Evolutionary conservation across 2,888 invertebrate species (phyloP).

Genomic region (Hedychridium roseum): DNA sequence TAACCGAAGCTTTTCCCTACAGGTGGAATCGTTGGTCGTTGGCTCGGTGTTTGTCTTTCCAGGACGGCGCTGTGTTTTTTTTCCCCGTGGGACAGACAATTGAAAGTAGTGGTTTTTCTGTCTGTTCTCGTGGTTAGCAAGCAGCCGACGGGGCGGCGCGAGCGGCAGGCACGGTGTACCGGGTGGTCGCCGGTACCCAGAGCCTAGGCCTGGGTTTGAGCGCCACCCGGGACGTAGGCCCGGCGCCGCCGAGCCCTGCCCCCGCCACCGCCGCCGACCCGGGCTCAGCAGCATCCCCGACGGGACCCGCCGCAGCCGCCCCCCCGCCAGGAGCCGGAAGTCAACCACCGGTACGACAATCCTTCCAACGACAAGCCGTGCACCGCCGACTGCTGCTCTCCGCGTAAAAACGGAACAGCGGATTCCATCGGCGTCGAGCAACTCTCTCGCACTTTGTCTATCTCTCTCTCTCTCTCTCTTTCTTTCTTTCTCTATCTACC

Average conservation of each 20-base stretch:
- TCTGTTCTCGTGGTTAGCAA: conserved; percentile 68
- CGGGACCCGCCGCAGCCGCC: conserved; percentile 47
- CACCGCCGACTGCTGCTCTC: conserved; percentile 25
- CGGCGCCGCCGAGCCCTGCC: conserved; percentile 63
- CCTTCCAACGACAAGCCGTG: conserved; percentile 57
- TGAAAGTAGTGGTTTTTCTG: neutral
- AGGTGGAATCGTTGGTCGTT: too few relatives aligned
- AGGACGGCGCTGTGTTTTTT: neutral
- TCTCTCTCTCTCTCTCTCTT: conserved; percentile 9
- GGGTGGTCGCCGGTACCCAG: conserved; percentile 81
- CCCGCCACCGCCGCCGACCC: conserved; percentile 47
- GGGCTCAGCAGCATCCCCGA: conserved; percentile 41
- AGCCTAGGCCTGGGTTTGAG: conserved; percentile 76
- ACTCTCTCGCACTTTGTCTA: neutral
- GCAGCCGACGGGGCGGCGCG: conserved; percentile 83
- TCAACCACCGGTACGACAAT: conserved; percentile 63
- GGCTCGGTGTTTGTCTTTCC: too few relatives aligned
- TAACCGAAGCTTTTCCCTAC: too few relatives aligned
- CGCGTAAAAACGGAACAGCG: conserved; percentile 16
- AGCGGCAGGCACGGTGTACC: conserved; percentile 80
- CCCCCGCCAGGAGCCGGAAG: conserved; percentile 52
- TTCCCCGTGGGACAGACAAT: neutral
- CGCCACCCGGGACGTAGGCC: conserved; percentile 65
- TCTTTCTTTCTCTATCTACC: conserved; percentile 5
- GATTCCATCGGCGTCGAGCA: neutral